Base-by-base conservation (phyloP, 92 coral and sea anemone species). In the Muricea muricata region DNA sequence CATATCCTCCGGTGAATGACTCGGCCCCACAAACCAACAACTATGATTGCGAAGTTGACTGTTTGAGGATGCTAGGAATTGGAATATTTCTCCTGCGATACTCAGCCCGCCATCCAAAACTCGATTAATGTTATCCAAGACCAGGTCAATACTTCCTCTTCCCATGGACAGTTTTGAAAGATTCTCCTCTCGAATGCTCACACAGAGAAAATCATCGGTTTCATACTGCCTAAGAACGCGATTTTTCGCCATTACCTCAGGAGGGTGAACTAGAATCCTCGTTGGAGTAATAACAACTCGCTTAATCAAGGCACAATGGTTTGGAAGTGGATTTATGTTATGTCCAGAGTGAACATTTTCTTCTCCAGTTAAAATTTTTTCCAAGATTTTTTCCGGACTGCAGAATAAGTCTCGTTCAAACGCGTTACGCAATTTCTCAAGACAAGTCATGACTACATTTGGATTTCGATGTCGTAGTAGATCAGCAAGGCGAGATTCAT, bases 341-440 rank as follows among this genome's bases (percentile, higher is more conserved):
- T 52, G 23, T 31, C 58, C 68, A 9, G 91, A 84, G 45, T 85
- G 84, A 11, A 73, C 73, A 40, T 84, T 69, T 56, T 86, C 86
- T 18, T 69, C 81, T 32, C 86, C 84, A 33, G 78, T 41, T 10
- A 93, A 78, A 12, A 94, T 82, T 20, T 54, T 76, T 26, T 86
- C 89, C n/a, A 94, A 81, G 8, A 58, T 84, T 26, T 82, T 66
- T 20, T 83, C 90, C 15, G 98, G 97, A 71, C 93, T 90, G 56
- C 97, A 94, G 50, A 94, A 94, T 6, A 24, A 17, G 63, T 94
- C 88, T 42, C 87, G 48, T 39, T 90, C 90, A 3, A 90, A 83
- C 20, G 80, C 60, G 28, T 80, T 79, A 26, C 81, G 80, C 3
- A 94, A 90, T 75, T 78, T 82, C 24, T 87, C 93, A 70, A 94